Evolutionary conservation across 2,888 invertebrate species (phyloP), one percentile per base, ranked within the genome.

Genomic region (Stenodema calcarata): DNA sequence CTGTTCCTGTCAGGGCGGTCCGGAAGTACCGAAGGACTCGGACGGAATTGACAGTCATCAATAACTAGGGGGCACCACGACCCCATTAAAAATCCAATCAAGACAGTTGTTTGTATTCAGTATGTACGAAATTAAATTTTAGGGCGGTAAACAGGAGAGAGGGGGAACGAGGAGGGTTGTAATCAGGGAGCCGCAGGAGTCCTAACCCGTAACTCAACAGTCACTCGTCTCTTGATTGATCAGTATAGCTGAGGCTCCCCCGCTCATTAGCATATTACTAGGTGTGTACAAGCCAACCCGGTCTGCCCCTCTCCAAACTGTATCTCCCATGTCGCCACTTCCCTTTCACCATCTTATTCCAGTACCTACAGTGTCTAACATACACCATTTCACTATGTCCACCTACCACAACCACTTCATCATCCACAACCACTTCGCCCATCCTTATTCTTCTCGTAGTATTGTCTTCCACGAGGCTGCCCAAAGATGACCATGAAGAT

Each of bases 21-120:
- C n/a, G 47, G 47, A 12, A 47, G 16, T 14, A 2, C 6, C 23
- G 62, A 27, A 6, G 62, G 18, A 18, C 18, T 18, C 18, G 35
- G 28, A 3, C 35, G 35, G 73, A 41, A 73, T 73, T 41, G 73
- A 73, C 73, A 73, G 73, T 73, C 73, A 73, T 73, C 73, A 35
- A 73, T 73, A 73, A 73, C 73, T 35, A 18, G 73, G 73, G 73
- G 11, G 11, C 35, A 41, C 62, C 23, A 23, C 18, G 78, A 42
- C 54, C 82, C 69, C 82, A 82, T 82, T 82, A 82, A 82, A 82
- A 82, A 69, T 82, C 82, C 82, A 82, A 82, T 82, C 82, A 62
- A 69, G 82, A 82, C 82, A 69, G 82, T 82, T 82, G 82, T 82
- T 80, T 82, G 82, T 69, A 69, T 82, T 69, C 69, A 69, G 69